These are phyloP conservation scores for Melanotaenia trifasciata DNA, from an alignment of 2,797 vertebrate genomes.

Conservation along the genomic window DNA sequence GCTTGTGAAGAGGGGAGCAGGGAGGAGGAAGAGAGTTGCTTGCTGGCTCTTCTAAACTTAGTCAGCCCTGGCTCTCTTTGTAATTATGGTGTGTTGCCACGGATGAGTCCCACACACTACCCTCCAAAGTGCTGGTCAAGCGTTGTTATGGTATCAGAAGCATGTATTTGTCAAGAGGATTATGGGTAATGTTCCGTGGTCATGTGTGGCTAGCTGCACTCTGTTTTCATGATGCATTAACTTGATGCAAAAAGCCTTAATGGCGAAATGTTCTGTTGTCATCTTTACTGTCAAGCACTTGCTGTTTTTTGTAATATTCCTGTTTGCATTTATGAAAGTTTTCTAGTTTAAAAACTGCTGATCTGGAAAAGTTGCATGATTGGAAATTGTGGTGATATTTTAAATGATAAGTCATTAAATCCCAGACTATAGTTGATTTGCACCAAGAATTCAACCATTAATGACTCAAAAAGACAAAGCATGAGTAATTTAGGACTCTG, in stretches of 20 bases:
- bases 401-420: neutral
- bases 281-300: conserved; percentile 46
- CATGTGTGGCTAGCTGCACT: conserved; percentile 61
- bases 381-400: neutral
- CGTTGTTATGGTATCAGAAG: conserved; percentile 80
- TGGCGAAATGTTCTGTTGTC: conserved; percentile 56
- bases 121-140: conserved; percentile 69
- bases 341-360: neutral
- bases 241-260: conserved; percentile 33
- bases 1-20: conserved; percentile 85
- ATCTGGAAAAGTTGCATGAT: neutral
- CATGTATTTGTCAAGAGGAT: conserved; percentile 79
- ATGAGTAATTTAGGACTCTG: neutral
- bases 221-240: conserved; percentile 69
- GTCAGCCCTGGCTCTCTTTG: conserved; percentile 85
- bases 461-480: neutral
- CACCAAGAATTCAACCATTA: neutral
- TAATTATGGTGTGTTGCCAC: conserved; percentile 87
- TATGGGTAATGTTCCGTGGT: conserved; percentile 77
- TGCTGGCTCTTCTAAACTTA: conserved; percentile 93
- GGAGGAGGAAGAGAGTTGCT: conserved; percentile 62
- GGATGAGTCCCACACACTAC: conserved; percentile 79
- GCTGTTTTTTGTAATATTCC: conserved; percentile 24
- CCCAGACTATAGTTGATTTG: neutral
- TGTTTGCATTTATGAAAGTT: conserved; percentile 1